Conservation (phyloP, 2,113 vertebrate species). For the Notechis scutatus region DNA sequence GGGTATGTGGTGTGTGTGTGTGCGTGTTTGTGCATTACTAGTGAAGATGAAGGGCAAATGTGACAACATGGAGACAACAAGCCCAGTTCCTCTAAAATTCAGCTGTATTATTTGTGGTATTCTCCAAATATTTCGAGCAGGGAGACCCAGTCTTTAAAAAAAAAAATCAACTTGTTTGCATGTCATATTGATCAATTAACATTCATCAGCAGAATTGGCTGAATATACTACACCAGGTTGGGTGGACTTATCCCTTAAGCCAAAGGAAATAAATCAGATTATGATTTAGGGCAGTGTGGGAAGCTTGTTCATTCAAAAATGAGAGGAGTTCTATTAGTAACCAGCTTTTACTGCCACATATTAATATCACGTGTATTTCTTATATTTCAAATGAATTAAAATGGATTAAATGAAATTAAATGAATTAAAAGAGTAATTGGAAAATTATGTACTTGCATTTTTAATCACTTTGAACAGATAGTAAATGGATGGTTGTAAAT, state of each 20-base stretch:
- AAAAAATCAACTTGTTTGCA: not conserved
- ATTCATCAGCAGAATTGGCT: not conserved
- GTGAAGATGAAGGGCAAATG: not conserved
- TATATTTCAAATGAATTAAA: not conserved
- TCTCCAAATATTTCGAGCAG: not conserved
- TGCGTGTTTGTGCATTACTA: not conserved
- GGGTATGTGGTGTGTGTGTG: fast-evolving
- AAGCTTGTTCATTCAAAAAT: not conserved
- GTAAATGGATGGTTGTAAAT: not conserved
- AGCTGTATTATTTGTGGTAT: not conserved
- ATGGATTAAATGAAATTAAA: too few relatives aligned
- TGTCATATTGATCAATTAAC: not conserved
- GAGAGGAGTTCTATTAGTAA: not conserved
- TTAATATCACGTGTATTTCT: not conserved
- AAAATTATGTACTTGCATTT: not conserved
- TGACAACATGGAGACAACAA: too few relatives aligned
- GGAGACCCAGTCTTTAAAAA: not conserved
- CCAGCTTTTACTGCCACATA: not conserved
- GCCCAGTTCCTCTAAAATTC: not conserved
- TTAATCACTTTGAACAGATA: not conserved
- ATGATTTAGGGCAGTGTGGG: not conserved
- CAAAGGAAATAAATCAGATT: not conserved
- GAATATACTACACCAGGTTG: not conserved
- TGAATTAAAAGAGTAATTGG: not conserved
- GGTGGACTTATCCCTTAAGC: not conserved